Conservation (phyloP, 2,113 vertebrate species). For the Calypte anna region DNA sequence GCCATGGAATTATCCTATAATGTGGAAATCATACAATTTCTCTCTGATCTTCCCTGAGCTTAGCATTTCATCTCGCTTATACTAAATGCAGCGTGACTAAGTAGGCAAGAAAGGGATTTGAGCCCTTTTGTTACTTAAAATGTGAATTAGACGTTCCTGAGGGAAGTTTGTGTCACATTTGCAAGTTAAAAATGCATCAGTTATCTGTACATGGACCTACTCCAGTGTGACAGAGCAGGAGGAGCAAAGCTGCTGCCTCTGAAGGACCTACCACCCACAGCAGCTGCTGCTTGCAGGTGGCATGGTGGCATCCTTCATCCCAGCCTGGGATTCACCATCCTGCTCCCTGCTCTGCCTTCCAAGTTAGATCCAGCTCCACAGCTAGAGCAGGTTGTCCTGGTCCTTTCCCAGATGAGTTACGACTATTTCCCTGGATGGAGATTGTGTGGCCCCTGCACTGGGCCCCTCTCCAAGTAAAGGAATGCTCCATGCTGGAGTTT, state of each 20-base stretch:
- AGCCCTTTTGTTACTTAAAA: conserved; percentile 72
- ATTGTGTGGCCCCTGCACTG: background rate
- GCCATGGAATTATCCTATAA: conserved; percentile 71
- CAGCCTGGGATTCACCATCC: background rate
- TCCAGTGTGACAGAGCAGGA: background rate
- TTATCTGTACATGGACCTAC: conserved; percentile 21
- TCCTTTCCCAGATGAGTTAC: background rate
- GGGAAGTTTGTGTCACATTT: conserved; percentile 65
- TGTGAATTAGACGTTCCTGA: conserved; percentile 71
- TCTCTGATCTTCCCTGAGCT: conserved; percentile 71
- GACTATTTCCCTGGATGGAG: background rate
- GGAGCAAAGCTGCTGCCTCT: background rate
- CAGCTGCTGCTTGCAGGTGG: background rate
- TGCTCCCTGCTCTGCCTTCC: background rate
- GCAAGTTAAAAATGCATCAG: conserved; percentile 52
- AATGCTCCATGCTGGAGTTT: background rate
- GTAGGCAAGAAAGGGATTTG: conserved; percentile 70
- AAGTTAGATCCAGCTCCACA: background rate
- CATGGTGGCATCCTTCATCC: background rate
- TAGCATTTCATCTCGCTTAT: conserved; percentile 69
- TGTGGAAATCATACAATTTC: conserved; percentile 70
- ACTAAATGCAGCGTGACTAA: conserved; percentile 74
- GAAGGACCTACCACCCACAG: background rate
- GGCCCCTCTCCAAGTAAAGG: background rate
- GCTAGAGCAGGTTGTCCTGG: background rate